Evolutionary conservation across 2,888 invertebrate species (phyloP).

Genomic region (Parapristionchus giblindavisi): DNA sequence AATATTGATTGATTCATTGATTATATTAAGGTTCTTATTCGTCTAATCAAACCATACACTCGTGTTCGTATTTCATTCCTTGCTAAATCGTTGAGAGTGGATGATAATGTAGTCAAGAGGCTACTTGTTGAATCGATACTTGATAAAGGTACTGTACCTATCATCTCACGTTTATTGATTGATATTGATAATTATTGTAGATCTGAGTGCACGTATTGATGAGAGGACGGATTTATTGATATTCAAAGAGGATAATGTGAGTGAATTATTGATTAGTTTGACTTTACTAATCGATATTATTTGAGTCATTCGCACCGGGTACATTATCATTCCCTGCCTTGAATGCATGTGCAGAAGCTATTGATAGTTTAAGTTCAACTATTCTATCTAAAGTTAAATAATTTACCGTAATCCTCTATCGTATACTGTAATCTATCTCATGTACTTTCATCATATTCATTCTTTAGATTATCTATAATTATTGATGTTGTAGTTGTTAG

Average conservation of each 20-base stretch:
- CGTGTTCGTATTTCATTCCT: constrained; percentile 97
- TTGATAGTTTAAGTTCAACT: constrained; percentile 16
- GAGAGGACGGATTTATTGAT: constrained; percentile 44
- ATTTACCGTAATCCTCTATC: background rate
- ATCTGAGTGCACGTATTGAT: constrained; percentile 48
- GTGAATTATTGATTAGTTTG: background rate
- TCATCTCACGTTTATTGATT: background rate
- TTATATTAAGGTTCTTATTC: constrained; percentile 81
- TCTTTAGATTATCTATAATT: too few relatives aligned
- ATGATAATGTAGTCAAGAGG: constrained; percentile 85
- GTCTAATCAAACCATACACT: constrained; percentile 96
- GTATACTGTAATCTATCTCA: background rate
- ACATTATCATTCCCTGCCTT: constrained; percentile 29
- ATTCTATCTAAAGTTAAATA: background rate
- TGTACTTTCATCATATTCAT: background rate
- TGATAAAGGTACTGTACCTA: constrained; percentile 80
- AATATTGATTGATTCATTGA: background rate
- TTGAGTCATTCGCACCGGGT: too few relatives aligned
- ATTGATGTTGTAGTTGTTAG: too few relatives aligned
- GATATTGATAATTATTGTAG: constrained; percentile 11
- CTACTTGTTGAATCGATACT: constrained; percentile 95
- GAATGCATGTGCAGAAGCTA: background rate
- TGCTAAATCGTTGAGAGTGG: constrained; percentile 78
- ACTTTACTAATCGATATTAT: too few relatives aligned
- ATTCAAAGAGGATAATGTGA: constrained; percentile 2